Percentiles rank a stretch among this genome's conserved stretches.
These are phyloP conservation scores for Heliocidaris erythrogramma DNA, from an alignment of 35 echinoderm and acorn worm genomes.

Conservation along the genomic window DNA sequence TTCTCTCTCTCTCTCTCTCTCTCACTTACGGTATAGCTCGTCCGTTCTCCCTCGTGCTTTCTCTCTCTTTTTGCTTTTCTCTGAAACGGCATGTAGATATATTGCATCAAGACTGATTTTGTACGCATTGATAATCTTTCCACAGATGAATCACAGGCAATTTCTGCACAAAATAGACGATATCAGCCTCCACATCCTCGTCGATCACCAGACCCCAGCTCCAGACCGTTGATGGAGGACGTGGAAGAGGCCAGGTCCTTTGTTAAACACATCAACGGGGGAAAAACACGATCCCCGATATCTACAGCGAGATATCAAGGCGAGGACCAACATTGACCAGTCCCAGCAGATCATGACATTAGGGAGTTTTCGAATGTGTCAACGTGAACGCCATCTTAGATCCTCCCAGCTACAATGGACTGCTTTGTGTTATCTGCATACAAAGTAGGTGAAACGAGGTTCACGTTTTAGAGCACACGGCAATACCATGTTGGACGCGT, in stretches of 20 bases:
- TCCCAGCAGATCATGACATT: neutral
- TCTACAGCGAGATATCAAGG: neutral
- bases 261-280: neutral
- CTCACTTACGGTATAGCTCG: no score
- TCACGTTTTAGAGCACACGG: no score
- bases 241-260: conserved; percentile 17
- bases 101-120: neutral
- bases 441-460: no score
- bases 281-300: neutral
- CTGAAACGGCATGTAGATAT: no score
- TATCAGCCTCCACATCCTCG: neutral
- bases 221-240: neutral
- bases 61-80: no score
- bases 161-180: neutral
- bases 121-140: neutral
- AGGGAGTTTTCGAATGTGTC: no score
- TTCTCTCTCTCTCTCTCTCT: neutral
- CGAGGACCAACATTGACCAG: neutral
- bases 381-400: no score
- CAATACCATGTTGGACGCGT: no score
- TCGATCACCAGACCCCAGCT: neutral
- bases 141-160: neutral
- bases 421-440: no score
- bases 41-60: no score
- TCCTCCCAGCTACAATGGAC: no score